Evolutionary conservation across 2,113 vertebrate genomes (phyloP).

Genomic region (Entelurus aequoreus): DNA sequence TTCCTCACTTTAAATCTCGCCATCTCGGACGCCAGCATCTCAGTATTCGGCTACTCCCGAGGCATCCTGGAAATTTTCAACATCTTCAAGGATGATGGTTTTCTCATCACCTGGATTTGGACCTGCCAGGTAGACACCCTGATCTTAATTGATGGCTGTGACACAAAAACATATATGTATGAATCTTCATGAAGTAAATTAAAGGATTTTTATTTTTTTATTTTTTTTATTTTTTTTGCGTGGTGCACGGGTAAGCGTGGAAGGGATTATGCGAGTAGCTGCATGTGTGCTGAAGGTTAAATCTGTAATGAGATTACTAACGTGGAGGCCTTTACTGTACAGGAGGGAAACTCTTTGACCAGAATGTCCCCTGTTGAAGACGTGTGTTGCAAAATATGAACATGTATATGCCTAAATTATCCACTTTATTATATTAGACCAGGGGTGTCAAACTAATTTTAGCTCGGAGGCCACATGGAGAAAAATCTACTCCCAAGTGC

Average conservation of each 20-base stretch:
- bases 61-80: constrained; percentile 84
- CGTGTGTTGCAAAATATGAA: not conserved
- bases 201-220: too few relatives aligned
- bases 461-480: too few relatives aligned
- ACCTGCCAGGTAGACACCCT: constrained; percentile 78
- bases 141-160: constrained; percentile 11
- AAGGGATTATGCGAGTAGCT: constrained; percentile 48
- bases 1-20: constrained; percentile 83
- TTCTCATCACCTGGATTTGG: constrained; percentile 80
- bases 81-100: constrained; percentile 78
- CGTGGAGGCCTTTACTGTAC: constrained; percentile 36
- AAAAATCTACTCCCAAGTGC: too few relatives aligned
- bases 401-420: too few relatives aligned
- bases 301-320: constrained; percentile 66
- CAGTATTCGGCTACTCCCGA: constrained; percentile 79
- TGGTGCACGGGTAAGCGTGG: not conserved
- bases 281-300: constrained; percentile 61
- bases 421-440: too few relatives aligned
- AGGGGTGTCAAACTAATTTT: too few relatives aligned
- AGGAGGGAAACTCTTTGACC: constrained; percentile 27
- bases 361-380: constrained; percentile 38
- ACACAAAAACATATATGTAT: not conserved
- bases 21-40: constrained; percentile 80
- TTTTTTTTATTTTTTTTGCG: constrained; percentile 16
- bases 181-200: constrained; percentile 22